phyloP scores from a whole-genome alignment of 2,797 vertebrate genomes.

The Thamnophis elegans region DNA sequence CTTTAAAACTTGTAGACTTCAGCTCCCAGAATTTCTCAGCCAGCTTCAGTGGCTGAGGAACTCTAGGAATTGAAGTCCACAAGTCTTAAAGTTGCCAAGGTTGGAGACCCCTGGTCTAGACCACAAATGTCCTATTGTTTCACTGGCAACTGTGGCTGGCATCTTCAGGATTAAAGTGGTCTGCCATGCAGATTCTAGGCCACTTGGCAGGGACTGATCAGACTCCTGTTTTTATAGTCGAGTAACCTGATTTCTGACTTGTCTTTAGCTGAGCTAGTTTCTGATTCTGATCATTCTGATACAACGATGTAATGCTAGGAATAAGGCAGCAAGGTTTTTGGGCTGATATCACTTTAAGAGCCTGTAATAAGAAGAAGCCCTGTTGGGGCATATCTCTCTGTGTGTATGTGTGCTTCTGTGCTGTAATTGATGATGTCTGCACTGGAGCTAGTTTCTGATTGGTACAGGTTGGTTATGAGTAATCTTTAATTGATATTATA shows the following conservation, averaged over 20 bases:
- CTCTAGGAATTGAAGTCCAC: too few relatives aligned
- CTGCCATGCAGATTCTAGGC: neutral
- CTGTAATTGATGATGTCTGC: neutral
- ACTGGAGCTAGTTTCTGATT: neutral
- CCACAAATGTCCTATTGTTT: neutral
- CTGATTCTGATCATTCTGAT: neutral
- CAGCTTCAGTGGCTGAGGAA: too few relatives aligned
- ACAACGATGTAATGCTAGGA: too few relatives aligned
- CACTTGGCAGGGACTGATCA: neutral
- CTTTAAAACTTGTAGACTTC: too few relatives aligned
- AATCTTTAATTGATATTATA: neutral
- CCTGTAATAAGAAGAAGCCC: too few relatives aligned
- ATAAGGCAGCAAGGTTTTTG: too few relatives aligned
- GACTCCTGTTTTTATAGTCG: neutral
- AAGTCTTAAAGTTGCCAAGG: too few relatives aligned
- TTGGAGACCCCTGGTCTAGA: neutral
- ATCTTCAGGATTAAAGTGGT: neutral
- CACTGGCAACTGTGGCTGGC: neutral
- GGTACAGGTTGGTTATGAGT: too few relatives aligned
- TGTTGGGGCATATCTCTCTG: too few relatives aligned
- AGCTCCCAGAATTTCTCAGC: too few relatives aligned
- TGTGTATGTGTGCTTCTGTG: too few relatives aligned
- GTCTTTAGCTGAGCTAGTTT: neutral
- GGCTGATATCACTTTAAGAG: too few relatives aligned
- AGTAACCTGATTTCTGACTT: neutral